Evolutionary conservation across 1,140 invertebrate species (phyloP), one percentile per base, ranked within the genome.

Genomic region (Lucilia sericata): DNA sequence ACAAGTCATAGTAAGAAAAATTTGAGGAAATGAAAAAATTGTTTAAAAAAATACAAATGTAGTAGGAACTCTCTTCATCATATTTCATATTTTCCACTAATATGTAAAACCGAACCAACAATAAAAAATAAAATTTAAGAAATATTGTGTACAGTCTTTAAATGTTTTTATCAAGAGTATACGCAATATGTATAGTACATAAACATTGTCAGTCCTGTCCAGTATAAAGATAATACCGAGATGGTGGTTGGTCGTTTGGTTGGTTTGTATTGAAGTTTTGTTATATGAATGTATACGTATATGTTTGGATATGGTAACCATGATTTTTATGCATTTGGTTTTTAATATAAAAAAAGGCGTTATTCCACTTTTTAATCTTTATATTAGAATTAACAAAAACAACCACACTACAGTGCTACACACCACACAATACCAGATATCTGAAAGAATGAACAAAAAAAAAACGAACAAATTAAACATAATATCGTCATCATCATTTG

Each of bases 361-460:
- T 80, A 80, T 49, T 80, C 42, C 42, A 80, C 76, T 49, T 80
- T 80, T 49, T 80, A 80, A 80, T 80, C 76, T 80, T 49, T 80
- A 80, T 49, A 80, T 80, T 80, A 80, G 76, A 80, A 80, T 80
- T 80, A 80, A 80, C 55, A n/a, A 60, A n/a, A 60, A 60, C 55
- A n/a, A 60, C n/a, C 55, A n/a, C 42, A 42, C 42, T 42, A 42
- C 42, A 42, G 7, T 10, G 42, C 55, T 14, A 12, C 55, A 60
- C 13, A 60, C 14, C 17, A 60, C 14, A 17, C 55, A n/a, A 60
- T n/a, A 60, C 13, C 5, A 60, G 14, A 60, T 7, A 60, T 30
- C 25, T 30, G n/a, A 60, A n/a, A 7, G n/a, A 78, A 42, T 42
- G 34, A 78, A n/a, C 75, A 47, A 13, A 78, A 78, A 78, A 36